These are phyloP conservation scores for Sisyra nigra DNA, from an alignment of 2,888 invertebrate species.

Conservation along the genomic window DNA sequence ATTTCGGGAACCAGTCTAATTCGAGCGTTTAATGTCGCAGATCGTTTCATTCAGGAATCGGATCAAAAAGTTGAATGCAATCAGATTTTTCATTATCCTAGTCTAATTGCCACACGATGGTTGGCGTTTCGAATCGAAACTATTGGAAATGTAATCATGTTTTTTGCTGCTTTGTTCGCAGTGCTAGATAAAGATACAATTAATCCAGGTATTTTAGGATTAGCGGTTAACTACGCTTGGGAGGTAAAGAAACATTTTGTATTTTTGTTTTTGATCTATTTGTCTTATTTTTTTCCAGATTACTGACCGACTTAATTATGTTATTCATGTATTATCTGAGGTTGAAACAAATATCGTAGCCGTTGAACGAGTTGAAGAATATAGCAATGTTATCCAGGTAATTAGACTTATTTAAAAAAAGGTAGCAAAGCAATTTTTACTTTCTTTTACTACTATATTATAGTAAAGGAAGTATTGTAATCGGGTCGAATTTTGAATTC, in stretches of 20 bases:
- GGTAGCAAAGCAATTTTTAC: no score
- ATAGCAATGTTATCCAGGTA: constrained; percentile 68
- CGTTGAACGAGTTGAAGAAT: constrained; percentile 93
- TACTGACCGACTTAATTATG: constrained; percentile 90
- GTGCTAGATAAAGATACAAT: constrained; percentile 59
- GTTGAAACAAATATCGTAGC: constrained; percentile 96
- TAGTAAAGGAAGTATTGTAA: no score
- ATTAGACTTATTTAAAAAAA: no score
- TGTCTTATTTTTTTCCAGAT: constrained; percentile 51
- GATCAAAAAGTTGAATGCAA: constrained; percentile 83
- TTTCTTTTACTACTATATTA: no score
- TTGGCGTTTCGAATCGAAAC: constrained; percentile 88
- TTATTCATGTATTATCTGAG: constrained; percentile 91
- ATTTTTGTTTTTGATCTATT: no score
- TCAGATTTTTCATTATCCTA: constrained; percentile 84
- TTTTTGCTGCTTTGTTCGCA: constrained; percentile 87
- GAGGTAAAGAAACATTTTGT: no score
- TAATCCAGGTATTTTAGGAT: constrained; percentile 67
- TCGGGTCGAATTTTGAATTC: no score
- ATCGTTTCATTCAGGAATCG: constrained; percentile 76
- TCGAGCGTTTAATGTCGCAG: constrained; percentile 65
- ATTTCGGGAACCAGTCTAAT: constrained; percentile 76
- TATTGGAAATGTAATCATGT: constrained; percentile 89
- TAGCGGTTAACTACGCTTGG: constrained; percentile 76
- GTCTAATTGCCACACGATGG: constrained; percentile 90